Evolutionary conservation across 2,888 invertebrate genomes (phyloP).

Genomic region (Schizotus pectinicornis): DNA sequence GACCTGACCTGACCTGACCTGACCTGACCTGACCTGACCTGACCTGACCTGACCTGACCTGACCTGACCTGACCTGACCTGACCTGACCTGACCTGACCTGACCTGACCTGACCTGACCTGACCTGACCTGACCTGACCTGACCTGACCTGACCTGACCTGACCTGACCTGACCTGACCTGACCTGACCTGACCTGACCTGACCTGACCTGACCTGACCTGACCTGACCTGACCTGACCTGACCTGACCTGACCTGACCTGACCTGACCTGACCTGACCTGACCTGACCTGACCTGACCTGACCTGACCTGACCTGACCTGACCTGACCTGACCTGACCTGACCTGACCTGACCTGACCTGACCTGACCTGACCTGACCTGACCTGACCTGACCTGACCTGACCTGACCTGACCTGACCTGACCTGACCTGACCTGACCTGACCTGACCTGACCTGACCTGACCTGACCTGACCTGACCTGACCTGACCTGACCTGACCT

Average conservation of each 20-base stretch:
- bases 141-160: constrained; percentile 21
- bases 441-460: constrained; percentile 24
- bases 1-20: constrained; percentile 8
- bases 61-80: constrained; percentile 8
- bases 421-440: constrained; percentile 20
- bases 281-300: constrained; percentile 31
- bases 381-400: constrained; percentile 32
- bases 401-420: constrained; percentile 25
- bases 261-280: constrained; percentile 33
- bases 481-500: constrained; percentile 24
- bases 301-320: constrained; percentile 31
- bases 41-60: constrained; percentile 8
- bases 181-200: constrained; percentile 22
- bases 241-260: constrained; percentile 28
- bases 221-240: constrained; percentile 23
- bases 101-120: constrained; percentile 8
- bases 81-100: constrained; percentile 8
- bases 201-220: constrained; percentile 21
- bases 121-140: constrained; percentile 22
- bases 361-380: constrained; percentile 31
- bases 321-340: constrained; percentile 33
- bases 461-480: constrained; percentile 24
- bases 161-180: constrained; percentile 22
- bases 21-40: constrained; percentile 8
- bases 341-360: constrained; percentile 30